phyloP scores from a whole-genome alignment of 2,797 vertebrate species.

The Dendrocincla fuliginosa region DNA sequence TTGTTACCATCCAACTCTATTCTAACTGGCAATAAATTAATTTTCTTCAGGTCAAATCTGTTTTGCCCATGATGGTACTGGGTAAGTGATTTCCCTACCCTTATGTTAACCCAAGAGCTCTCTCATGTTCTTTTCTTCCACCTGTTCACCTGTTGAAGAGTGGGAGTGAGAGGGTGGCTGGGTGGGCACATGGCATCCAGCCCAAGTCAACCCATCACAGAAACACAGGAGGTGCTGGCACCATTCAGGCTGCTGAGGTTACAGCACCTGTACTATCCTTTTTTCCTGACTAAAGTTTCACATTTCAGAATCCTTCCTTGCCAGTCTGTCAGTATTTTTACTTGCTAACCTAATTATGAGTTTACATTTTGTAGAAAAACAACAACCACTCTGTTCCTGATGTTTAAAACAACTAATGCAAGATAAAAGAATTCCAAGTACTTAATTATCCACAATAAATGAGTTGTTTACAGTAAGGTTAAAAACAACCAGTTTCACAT shows the following conservation, averaged over 20 bases:
- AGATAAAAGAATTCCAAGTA: constrained; percentile 5
- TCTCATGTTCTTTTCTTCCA: background rate
- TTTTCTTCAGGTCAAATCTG: background rate
- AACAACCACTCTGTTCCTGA: background rate
- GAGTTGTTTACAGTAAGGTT: background rate
- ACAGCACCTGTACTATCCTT: background rate
- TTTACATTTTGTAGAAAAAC: background rate
- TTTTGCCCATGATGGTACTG: background rate
- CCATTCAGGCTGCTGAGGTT: background rate
- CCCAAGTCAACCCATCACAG: background rate
- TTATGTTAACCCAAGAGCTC: background rate
- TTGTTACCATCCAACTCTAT: background rate
- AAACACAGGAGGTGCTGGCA: background rate
- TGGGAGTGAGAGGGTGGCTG: background rate
- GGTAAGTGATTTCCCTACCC: background rate
- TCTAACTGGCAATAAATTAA: background rate
- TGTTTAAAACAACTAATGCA: background rate
- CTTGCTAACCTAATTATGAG: background rate
- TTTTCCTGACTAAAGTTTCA: background rate
- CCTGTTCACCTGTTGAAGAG: background rate
- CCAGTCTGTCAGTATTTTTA: background rate
- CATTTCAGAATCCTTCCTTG: background rate
- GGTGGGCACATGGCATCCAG: background rate
- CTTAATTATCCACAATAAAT: background rate
- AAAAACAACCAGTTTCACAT: background rate